Conservation (phyloP, 2,797 vertebrate species). For the Anas bahamensis region DNA sequence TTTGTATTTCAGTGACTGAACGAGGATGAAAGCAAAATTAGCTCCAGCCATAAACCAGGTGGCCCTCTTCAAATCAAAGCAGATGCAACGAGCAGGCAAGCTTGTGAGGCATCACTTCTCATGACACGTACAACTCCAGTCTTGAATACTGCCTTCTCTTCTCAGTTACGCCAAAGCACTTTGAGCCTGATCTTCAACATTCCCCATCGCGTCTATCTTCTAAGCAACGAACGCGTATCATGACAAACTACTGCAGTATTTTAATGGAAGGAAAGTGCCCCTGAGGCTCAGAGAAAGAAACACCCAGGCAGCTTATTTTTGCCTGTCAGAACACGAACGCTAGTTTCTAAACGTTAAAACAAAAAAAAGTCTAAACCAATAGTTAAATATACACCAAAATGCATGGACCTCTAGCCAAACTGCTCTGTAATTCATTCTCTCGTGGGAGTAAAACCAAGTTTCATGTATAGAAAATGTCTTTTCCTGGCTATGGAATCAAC, state of each 20-base stretch:
- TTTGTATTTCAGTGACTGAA: slow-evolving; percentile 12
- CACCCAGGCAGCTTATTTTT: background rate
- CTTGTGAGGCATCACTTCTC: background rate
- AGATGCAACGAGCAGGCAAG: slow-evolving; percentile 13
- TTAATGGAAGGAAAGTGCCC: background rate
- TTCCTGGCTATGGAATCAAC: slow-evolving; percentile 10
- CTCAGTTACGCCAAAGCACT: background rate
- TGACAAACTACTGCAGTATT: background rate
- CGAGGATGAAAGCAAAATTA: slow-evolving; percentile 39
- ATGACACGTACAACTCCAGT: slow-evolving; percentile 1
- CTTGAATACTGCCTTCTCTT: background rate
- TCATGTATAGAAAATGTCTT: background rate
- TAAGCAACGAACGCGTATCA: background rate
- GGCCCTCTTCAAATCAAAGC: slow-evolving; percentile 40
- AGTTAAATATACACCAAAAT: background rate
- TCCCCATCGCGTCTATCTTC: background rate
- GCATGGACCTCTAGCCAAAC: background rate
- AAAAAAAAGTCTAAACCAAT: background rate
- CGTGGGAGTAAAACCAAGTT: background rate
- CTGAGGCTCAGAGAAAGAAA: background rate
- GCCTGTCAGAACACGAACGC: background rate
- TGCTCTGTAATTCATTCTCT: background rate
- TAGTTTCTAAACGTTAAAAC: background rate
- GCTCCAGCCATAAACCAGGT: slow-evolving; percentile 27
- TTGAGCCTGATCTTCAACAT: background rate